Percentiles rank a stretch among this genome's conserved stretches.
phyloP scores from a whole-genome alignment of 2,888 invertebrate species.

The Cephus sareptanus region DNA sequence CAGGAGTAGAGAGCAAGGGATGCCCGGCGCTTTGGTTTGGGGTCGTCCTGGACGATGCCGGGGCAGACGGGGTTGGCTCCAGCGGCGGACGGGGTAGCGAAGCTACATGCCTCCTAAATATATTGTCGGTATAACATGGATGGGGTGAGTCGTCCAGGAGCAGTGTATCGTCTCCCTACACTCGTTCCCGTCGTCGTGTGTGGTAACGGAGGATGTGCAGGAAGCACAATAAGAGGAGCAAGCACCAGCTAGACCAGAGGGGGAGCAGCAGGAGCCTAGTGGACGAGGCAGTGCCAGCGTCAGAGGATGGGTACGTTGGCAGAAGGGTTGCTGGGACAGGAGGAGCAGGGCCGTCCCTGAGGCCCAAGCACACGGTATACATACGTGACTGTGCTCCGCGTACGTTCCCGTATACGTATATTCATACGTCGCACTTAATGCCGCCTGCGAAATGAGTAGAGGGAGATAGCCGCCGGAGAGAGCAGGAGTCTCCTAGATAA shows the following conservation, averaged over 20 bases:
- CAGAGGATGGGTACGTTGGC: constrained; percentile 16
- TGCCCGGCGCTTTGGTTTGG: neutral
- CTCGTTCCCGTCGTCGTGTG: constrained; percentile 29
- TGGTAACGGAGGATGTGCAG: neutral
- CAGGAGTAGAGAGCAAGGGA: constrained; percentile 11
- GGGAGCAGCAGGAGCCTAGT: neutral
- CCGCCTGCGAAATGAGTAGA: constrained; percentile 42
- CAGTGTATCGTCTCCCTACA: constrained; percentile 36
- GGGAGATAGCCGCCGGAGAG: constrained; percentile 27
- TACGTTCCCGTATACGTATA: constrained; percentile 21
- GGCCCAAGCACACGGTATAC: constrained; percentile 33
- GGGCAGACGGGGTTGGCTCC: constrained; percentile 21
- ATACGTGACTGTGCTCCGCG: constrained; percentile 5
- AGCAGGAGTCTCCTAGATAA: constrained; percentile 35
- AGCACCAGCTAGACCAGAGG: constrained; percentile 14
- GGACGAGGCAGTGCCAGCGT: constrained; percentile 13
- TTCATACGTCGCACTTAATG: constrained; percentile 44
- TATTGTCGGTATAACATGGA: constrained; percentile 45
- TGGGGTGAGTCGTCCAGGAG: constrained; percentile 18
- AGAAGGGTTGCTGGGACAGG: constrained; percentile 35
- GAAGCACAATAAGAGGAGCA: neutral
- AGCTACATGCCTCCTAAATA: constrained; percentile 50
- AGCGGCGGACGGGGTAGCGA: constrained; percentile 27
- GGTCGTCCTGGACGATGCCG: constrained; percentile 17
- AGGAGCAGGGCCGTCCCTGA: constrained; percentile 32